Percentiles rank a stretch among this genome's conserved stretches.
Conservation (phyloP, 2,888 invertebrate genomes). For the Euplexia lucipara region DNA sequence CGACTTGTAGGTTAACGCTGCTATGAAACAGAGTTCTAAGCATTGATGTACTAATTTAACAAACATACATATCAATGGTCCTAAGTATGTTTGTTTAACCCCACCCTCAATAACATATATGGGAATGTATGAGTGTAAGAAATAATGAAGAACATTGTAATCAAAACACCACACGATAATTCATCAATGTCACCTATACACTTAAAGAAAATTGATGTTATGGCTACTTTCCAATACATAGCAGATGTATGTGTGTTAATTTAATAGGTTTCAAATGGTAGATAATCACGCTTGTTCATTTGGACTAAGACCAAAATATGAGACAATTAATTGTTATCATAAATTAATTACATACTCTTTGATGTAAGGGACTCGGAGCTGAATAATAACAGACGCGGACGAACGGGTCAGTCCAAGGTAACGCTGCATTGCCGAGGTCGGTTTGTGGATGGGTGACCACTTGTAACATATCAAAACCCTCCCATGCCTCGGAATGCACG, state of each 20-base stretch:
- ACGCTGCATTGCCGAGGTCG: too few species aligned
- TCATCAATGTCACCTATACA: slow-evolving; percentile 22
- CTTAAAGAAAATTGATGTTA: slow-evolving; percentile 32
- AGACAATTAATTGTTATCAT: slow-evolving; percentile 10
- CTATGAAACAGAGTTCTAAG: too few species aligned
- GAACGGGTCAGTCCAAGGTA: too few species aligned
- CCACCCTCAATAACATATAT: background rate
- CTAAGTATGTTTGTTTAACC: background rate
- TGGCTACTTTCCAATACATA: slow-evolving; percentile 48
- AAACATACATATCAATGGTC: too few species aligned
- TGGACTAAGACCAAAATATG: slow-evolving; percentile 39
- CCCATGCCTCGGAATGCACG: too few species aligned
- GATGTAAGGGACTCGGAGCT: too few species aligned
- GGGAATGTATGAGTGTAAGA: background rate
- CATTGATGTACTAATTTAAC: too few species aligned
- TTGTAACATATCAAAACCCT: too few species aligned
- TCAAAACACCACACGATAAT: slow-evolving; percentile 1
- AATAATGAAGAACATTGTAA: background rate
- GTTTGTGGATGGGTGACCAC: too few species aligned
- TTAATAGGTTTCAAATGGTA: slow-evolving; percentile 27
- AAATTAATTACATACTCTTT: slow-evolving; percentile 19
- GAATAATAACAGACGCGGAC: too few species aligned
- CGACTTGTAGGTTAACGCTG: too few species aligned
- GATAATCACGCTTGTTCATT: slow-evolving; percentile 16
- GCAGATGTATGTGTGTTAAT: slow-evolving; percentile 18